A percentile compares a stretch with the other conserved stretches of the same genome.
These are phyloP conservation scores for Gymnoscelis rufifasciata DNA, from an alignment of 2,888 invertebrate genomes.

Conservation along the genomic window DNA sequence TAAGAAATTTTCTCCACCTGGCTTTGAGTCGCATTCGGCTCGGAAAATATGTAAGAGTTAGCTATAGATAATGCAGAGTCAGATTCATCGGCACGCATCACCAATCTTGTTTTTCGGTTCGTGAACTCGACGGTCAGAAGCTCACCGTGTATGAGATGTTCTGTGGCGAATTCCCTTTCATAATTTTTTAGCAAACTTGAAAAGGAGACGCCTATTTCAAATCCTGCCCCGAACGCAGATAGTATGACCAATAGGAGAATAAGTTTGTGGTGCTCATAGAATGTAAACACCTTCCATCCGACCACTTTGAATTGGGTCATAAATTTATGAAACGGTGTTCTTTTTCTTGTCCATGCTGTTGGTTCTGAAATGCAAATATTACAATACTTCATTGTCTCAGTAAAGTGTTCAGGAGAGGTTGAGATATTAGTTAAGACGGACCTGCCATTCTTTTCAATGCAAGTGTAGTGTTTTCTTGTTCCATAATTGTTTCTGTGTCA, in stretches of 20 bases:
- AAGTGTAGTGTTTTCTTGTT: too few species aligned
- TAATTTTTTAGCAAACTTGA: slow-evolving; percentile 37
- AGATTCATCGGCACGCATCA: slow-evolving; percentile 45
- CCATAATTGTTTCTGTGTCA: too few species aligned
- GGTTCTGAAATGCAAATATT: slow-evolving; percentile 36
- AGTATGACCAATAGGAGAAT: slow-evolving; percentile 49
- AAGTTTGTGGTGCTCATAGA: slow-evolving; percentile 43
- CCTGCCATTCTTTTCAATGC: too few species aligned
- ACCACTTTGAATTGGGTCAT: slow-evolving; percentile 37
- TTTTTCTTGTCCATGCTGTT: slow-evolving; percentile 35
- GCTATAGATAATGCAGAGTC: slow-evolving; percentile 45
- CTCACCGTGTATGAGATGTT: slow-evolving; percentile 39
- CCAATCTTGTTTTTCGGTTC: slow-evolving; percentile 42
- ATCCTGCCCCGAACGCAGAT: slow-evolving; percentile 46
- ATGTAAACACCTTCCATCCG: slow-evolving; percentile 49
- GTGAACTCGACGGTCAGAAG: slow-evolving; percentile 49
- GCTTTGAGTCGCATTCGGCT: slow-evolving; percentile 37
- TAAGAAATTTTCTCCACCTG: slow-evolving; percentile 44
- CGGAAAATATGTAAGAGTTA: slow-evolving; percentile 56
- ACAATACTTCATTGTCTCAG: too few species aligned
- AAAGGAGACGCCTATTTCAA: slow-evolving; percentile 50
- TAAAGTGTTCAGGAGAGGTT: too few species aligned
- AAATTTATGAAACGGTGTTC: slow-evolving; percentile 17
- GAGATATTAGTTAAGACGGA: too few species aligned
- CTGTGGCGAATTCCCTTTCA: slow-evolving; percentile 30